phyloP scores from a whole-genome alignment of 2,113 vertebrate genomes.

The Origma solitaria region DNA sequence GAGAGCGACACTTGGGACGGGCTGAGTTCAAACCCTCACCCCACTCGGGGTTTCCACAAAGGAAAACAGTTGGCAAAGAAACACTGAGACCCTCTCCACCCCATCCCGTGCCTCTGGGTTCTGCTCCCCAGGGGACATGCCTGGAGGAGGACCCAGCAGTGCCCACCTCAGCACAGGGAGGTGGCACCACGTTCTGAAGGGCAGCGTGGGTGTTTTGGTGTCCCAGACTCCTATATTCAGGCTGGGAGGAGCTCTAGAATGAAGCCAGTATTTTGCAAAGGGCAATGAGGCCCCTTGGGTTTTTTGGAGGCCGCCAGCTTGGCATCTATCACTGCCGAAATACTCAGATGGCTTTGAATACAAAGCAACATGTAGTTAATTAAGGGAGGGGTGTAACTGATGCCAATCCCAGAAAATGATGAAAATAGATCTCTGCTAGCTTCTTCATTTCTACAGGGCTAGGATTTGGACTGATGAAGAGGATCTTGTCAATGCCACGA shows the following conservation, averaged over 20 bases:
- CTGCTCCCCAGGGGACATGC: background rate
- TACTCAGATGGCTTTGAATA: background rate
- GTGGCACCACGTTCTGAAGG: background rate
- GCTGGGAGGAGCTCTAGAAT: background rate
- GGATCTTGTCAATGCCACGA: background rate
- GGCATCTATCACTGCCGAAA: background rate
- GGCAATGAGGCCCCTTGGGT: background rate
- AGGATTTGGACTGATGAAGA: background rate
- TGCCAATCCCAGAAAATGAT: background rate
- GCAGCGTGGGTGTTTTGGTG: background rate
- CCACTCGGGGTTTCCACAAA: background rate
- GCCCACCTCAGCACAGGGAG: background rate
- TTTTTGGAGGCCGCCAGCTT: background rate
- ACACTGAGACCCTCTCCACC: background rate
- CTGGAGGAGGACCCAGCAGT: background rate
- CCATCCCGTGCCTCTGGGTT: background rate
- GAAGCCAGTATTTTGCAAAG: background rate
- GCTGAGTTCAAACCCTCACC: background rate
- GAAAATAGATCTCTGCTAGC: slow-evolving; percentile 13
- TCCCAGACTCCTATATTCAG: background rate
- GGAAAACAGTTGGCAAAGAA: background rate
- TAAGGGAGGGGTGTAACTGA: background rate
- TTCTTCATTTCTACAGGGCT: background rate
- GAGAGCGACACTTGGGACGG: background rate
- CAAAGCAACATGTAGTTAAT: slow-evolving; percentile 10